These are phyloP conservation scores for Eptesicus fuscus DNA, from an alignment of 2,113 vertebrate genomes.

Conservation along the genomic window DNA sequence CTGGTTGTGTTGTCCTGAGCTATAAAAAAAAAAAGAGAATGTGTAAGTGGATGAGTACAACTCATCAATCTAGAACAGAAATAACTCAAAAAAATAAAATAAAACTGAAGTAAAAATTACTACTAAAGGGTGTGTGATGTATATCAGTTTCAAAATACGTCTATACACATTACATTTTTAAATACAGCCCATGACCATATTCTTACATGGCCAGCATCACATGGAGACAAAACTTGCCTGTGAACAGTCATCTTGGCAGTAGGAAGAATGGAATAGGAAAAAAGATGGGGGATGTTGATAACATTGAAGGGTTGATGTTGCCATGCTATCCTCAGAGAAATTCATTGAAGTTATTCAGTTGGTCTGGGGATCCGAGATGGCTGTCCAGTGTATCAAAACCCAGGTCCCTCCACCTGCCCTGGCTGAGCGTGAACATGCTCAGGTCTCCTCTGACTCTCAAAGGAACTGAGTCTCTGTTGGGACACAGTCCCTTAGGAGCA, in stretches of 20 bases:
- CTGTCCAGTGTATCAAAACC: neutral
- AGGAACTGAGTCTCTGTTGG: neutral
- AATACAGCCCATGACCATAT: neutral
- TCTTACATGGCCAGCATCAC: neutral
- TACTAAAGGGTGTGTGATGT: neutral
- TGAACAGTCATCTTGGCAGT: neutral
- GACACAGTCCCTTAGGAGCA: neutral
- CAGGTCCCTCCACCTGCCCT: neutral
- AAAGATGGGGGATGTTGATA: neutral
- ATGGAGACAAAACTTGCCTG: neutral
- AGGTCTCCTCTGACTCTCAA: neutral
- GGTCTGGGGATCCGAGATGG: accelerated
- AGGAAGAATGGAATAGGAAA: neutral
- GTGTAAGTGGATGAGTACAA: neutral
- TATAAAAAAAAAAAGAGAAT: neutral
- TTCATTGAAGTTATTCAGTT: neutral
- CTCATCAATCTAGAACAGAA: neutral
- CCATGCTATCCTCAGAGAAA: neutral
- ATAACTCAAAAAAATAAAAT: neutral
- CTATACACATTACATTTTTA: neutral
- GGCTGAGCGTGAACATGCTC: neutral
- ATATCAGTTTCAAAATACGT: neutral
- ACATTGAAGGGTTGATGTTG: neutral
- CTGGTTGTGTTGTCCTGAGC: neutral
- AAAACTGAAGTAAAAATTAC: neutral